Percentiles rank a stretch among this genome's conserved stretches.
Conservation (phyloP, 2,888 invertebrate species). For the Melanophora roralis region DNA sequence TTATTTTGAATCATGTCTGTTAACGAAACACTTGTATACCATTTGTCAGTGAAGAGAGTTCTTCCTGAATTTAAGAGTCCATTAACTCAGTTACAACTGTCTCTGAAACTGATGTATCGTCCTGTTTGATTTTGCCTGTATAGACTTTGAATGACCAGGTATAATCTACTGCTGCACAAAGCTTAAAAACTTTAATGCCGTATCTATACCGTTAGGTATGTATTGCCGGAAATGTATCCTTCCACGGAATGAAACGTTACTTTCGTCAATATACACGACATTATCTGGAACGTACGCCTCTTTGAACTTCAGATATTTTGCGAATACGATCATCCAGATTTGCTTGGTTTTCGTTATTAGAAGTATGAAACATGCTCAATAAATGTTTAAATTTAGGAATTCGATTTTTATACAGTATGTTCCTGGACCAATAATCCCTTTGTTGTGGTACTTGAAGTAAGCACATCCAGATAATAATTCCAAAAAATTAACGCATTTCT, state of each 20-base stretch:
- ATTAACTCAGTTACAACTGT: slow-evolving; percentile 6
- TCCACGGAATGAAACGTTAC: slow-evolving; percentile 21
- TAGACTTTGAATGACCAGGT: slow-evolving; percentile 4
- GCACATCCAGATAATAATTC: background rate
- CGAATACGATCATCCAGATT: no score
- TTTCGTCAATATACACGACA: slow-evolving; percentile 2
- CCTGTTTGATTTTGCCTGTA: slow-evolving; percentile 13
- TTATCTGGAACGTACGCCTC: no score
- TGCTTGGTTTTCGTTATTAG: no score
- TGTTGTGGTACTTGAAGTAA: slow-evolving; percentile 14
- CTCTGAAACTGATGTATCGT: background rate
- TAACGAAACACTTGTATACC: background rate
- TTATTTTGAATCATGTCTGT: background rate
- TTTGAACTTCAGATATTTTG: no score
- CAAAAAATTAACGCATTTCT: slow-evolving; percentile 13
- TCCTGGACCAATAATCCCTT: background rate
- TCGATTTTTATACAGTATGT: no score
- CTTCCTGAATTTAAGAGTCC: background rate
- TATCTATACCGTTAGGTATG: slow-evolving; percentile 9
- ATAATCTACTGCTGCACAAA: background rate
- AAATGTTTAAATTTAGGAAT: no score
- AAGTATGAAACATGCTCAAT: no score
- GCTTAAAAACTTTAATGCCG: slow-evolving; percentile 25
- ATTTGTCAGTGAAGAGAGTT: background rate
- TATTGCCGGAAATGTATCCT: background rate